These are phyloP conservation scores for Gracilinanus agilis DNA, from an alignment of 2,113 vertebrate genomes.

Conservation along the genomic window DNA sequence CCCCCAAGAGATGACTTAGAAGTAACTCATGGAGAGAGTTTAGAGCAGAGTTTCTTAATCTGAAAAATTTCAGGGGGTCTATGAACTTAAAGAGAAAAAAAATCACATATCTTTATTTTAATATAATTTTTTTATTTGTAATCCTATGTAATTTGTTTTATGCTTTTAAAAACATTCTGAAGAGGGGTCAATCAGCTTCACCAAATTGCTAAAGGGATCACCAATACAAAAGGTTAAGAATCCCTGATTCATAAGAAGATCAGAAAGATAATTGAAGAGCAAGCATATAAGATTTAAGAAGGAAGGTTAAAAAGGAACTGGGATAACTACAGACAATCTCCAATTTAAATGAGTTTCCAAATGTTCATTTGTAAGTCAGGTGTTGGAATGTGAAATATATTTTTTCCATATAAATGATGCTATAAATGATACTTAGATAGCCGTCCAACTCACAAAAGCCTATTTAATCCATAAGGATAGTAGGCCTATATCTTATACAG, in stretches of 20 bases:
- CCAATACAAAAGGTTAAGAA: neutral
- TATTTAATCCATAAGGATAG: neutral
- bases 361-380: neutral
- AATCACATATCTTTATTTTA: neutral
- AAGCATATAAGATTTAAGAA: neutral
- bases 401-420: neutral
- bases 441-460: too few relatives aligned
- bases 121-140: neutral
- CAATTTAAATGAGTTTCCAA: constrained; percentile 5
- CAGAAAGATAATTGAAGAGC: neutral
- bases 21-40: neutral
- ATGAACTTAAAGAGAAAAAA: neutral
- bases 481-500: neutral
- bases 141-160: neutral
- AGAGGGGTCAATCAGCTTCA: neutral
- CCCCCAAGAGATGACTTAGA: neutral
- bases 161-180: neutral
- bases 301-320: neutral
- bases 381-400: neutral
- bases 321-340: neutral
- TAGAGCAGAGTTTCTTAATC: neutral
- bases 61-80: neutral
- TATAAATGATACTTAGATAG: neutral
- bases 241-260: neutral
- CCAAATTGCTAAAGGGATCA: neutral